Conservation (phyloP, 2,113 vertebrate species). For the Campylomormyrus numenius region DNA sequence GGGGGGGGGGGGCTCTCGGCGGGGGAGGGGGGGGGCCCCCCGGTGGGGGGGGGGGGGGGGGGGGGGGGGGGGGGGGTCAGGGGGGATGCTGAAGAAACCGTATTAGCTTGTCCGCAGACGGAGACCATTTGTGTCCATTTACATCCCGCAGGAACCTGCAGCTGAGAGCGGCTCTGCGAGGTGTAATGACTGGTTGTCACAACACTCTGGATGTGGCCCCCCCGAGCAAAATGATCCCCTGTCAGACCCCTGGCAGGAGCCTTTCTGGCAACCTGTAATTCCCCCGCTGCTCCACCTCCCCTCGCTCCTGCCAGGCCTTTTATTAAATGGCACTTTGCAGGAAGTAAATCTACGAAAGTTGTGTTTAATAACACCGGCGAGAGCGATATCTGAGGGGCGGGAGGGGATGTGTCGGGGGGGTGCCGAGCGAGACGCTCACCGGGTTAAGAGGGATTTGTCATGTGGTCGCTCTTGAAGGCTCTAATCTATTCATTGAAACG, state of each 20-base stretch:
- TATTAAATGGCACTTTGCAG: slow-evolving; percentile 99
- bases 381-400: slow-evolving; percentile 83
- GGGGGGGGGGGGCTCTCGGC: background rate
- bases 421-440: slow-evolving; percentile 57
- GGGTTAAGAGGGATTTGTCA: slow-evolving; percentile 98
- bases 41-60: background rate
- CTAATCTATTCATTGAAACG: slow-evolving; percentile 91
- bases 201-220: slow-evolving; percentile 96
- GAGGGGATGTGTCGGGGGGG: slow-evolving; percentile 40
- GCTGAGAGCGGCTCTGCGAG: slow-evolving; percentile 89
- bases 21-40: background rate
- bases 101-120: slow-evolving; percentile 87
- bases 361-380: slow-evolving; percentile 88
- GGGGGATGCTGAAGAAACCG: slow-evolving; percentile 53
- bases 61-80: slow-evolving; percentile 17
- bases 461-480: slow-evolving; percentile 84
- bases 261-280: slow-evolving; percentile 98
- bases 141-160: slow-evolving; percentile 88
- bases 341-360: slow-evolving; percentile 95
- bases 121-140: slow-evolving; percentile 99
- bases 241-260: slow-evolving; percentile 88
- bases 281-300: slow-evolving; percentile 69
- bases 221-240: slow-evolving; percentile 95
- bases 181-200: slow-evolving; percentile 99
- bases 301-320: slow-evolving; percentile 85